phyloP scores from a whole-genome alignment of 2,797 vertebrate species.

The Phalloptychus januarius region DNA sequence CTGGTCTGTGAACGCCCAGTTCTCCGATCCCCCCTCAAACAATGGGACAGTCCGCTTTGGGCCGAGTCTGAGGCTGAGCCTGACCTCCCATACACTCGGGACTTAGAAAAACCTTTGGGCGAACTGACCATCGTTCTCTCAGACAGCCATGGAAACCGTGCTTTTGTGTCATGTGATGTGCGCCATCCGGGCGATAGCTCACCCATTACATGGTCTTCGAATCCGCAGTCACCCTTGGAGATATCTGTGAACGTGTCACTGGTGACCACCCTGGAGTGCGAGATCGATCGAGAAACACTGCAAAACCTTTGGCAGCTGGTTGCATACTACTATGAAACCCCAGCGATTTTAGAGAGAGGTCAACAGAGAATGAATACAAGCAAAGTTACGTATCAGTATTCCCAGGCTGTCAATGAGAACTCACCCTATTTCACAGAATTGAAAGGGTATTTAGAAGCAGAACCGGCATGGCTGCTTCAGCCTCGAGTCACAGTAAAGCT shows the following conservation, averaged over 20 bases:
- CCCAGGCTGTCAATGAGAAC: constrained; percentile 76
- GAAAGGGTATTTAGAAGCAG: constrained; percentile 81
- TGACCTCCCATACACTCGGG: constrained; percentile 77
- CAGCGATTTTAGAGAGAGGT: constrained; percentile 81
- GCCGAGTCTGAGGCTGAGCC: constrained; percentile 80
- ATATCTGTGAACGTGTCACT: constrained; percentile 78
- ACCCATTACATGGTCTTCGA: constrained; percentile 72
- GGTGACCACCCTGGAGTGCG: constrained; percentile 77
- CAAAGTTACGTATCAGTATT: constrained; percentile 77
- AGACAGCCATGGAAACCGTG: constrained; percentile 82
- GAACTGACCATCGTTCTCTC: constrained; percentile 78
- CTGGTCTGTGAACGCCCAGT: constrained; percentile 76
- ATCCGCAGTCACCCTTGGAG: constrained; percentile 55
- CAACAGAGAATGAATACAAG: constrained; percentile 69
- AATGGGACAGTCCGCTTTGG: constrained; percentile 71
- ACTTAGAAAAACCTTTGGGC: constrained; percentile 80
- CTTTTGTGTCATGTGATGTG: constrained; percentile 80
- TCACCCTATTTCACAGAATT: constrained; percentile 85
- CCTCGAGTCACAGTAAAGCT: constrained; percentile 80
- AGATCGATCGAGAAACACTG: constrained; percentile 81
- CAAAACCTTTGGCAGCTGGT: constrained; percentile 85
- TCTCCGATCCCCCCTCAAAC: constrained; percentile 79
- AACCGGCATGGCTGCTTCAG: constrained; percentile 83
- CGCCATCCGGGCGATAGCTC: constrained; percentile 71
- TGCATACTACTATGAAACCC: constrained; percentile 85